Percentiles rank a stretch among this genome's conserved stretches.
These are phyloP conservation scores for Atopsyche davidsoni DNA, from an alignment of 1,140 invertebrate genomes.

Conservation along the genomic window DNA sequence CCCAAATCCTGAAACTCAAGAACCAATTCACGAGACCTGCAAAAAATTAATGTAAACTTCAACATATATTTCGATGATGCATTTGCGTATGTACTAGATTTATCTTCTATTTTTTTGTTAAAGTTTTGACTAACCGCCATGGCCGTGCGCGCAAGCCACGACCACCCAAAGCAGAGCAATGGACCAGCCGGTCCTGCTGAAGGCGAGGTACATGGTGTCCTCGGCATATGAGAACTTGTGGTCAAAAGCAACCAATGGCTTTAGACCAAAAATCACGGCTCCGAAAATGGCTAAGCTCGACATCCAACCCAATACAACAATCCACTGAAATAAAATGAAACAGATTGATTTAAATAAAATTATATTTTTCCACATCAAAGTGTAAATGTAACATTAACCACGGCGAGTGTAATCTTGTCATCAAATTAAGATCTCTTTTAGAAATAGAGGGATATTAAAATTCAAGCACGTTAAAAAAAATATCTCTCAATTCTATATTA, in stretches of 20 bases:
- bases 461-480: too few relatives aligned
- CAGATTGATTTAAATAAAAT: neutral
- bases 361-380: too few relatives aligned
- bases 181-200: neutral
- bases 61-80: too few relatives aligned
- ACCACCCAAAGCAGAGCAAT: neutral
- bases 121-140: neutral
- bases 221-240: neutral
- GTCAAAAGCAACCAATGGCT: neutral
- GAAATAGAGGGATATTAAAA: too few relatives aligned
- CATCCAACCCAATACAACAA: neutral
- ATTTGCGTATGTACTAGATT: too few relatives aligned
- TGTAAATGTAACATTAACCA: too few relatives aligned
- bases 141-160: neutral
- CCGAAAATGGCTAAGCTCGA: neutral
- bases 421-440: too few relatives aligned
- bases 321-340: neutral
- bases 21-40: constrained; percentile 47
- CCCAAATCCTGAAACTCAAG: constrained; percentile 45
- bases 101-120: too few relatives aligned
- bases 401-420: too few relatives aligned
- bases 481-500: too few relatives aligned
- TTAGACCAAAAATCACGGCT: neutral
- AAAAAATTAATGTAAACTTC: too few relatives aligned
- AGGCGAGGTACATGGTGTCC: neutral